These are phyloP conservation scores for Paramisgurnus dabryanus DNA, from an alignment of 2,113 vertebrate species.

Conservation along the genomic window DNA sequence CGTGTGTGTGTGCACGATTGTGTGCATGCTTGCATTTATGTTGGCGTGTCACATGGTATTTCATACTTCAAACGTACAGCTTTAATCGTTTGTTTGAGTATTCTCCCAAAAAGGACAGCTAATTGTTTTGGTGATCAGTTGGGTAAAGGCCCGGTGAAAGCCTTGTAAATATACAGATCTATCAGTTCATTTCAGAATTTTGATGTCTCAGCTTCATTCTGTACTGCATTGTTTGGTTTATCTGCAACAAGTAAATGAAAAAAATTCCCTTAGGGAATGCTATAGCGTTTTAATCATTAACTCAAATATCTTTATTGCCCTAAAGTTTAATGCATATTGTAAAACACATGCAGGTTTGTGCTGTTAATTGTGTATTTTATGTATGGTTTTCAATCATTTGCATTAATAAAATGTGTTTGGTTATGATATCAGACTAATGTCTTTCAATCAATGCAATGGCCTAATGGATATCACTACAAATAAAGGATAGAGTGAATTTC, in stretches of 20 bases:
- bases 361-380: slow-evolving; percentile 86
- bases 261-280: slow-evolving; percentile 38
- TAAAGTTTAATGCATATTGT: slow-evolving; percentile 79
- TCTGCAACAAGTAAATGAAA: slow-evolving; percentile 22
- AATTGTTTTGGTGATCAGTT: not conserved
- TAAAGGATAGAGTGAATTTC: too few relatives aligned
- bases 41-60: slow-evolving; percentile 35
- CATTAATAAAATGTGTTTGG: slow-evolving; percentile 89
- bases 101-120: not conserved
- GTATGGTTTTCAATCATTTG: slow-evolving; percentile 89
- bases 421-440: slow-evolving; percentile 39
- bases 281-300: slow-evolving; percentile 41
- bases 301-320: slow-evolving; percentile 73
- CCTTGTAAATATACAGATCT: slow-evolving; percentile 42
- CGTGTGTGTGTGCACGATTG: not conserved
- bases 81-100: slow-evolving; percentile 36
- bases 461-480: not conserved
- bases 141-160: slow-evolving; percentile 6
- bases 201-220: slow-evolving; percentile 35
- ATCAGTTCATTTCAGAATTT: slow-evolving; percentile 41
- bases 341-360: slow-evolving; percentile 81
- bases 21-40: slow-evolving; percentile 36
- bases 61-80: slow-evolving; percentile 42
- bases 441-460: slow-evolving; percentile 28
- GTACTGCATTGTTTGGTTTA: slow-evolving; percentile 34